Percentiles rank a stretch among this genome's conserved stretches.
Evolutionary conservation across 2,113 vertebrate genomes (phyloP).

Genomic region (Etheostoma cragini): DNA sequence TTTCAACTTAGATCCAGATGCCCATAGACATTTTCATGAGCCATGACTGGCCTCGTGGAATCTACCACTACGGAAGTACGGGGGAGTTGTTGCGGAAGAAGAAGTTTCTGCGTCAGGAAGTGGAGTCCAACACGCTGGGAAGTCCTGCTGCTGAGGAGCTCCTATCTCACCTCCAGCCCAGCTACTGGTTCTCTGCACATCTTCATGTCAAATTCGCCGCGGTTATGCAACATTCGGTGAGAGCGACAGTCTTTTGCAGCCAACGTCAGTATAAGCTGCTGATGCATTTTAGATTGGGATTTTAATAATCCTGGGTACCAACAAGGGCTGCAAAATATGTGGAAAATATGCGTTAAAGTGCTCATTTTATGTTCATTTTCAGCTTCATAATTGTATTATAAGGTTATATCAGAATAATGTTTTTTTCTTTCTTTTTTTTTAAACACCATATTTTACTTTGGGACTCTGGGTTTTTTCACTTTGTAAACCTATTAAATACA

Average conservation of each 20-base stretch:
- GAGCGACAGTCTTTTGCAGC: background rate
- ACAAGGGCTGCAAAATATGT: too few relatives aligned
- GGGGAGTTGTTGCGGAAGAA: constrained; percentile 91
- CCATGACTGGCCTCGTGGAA: constrained; percentile 97
- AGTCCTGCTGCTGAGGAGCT: constrained; percentile 95
- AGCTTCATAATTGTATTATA: too few relatives aligned
- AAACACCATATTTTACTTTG: too few relatives aligned
- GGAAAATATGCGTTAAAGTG: too few relatives aligned
- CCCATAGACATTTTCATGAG: constrained; percentile 95
- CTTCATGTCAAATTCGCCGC: constrained; percentile 98
- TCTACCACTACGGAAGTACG: constrained; percentile 94
- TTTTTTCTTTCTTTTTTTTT: too few relatives aligned
- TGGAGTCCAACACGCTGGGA: constrained; percentile 92
- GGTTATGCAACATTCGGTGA: constrained; percentile 93
- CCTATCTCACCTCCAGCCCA: constrained; percentile 91
- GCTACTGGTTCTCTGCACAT: constrained; percentile 98
- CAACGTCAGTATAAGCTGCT: background rate
- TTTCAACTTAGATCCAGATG: constrained; percentile 86
- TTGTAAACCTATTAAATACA: too few relatives aligned
- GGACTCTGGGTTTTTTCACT: too few relatives aligned
- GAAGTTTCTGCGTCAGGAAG: constrained; percentile 93
- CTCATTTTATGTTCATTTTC: too few relatives aligned
- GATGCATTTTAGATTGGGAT: background rate
- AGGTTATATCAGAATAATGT: too few relatives aligned
- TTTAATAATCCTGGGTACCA: background rate